Evolutionary conservation across 2,797 vertebrate species (phyloP).

Genomic region (Silurus lanzhouensis): DNA sequence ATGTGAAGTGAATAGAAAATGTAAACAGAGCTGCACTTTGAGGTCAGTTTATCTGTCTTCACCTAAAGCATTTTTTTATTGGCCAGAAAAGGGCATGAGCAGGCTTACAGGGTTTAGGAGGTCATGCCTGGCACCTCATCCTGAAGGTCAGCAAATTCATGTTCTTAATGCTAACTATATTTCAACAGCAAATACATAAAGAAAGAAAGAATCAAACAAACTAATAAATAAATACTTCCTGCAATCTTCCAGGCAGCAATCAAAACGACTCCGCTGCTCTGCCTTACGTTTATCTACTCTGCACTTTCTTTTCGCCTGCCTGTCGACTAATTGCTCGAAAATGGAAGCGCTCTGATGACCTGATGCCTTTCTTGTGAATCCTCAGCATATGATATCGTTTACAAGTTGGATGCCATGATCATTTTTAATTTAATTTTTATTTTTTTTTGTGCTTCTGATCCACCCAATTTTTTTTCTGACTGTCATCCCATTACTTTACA

Average conservation of each 20-base stretch:
- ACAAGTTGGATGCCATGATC: conserved; percentile 59
- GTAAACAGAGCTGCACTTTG: conserved; percentile 44
- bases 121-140: conserved; percentile 31
- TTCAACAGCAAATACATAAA: conserved; percentile 33
- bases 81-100: conserved; percentile 42
- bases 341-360: conserved; percentile 66
- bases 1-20: conserved; percentile 28
- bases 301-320: conserved; percentile 52
- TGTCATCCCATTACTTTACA: conserved; percentile 54
- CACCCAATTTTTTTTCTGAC: conserved; percentile 45
- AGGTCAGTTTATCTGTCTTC: not conserved
- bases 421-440: no score
- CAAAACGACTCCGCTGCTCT: conserved; percentile 51
- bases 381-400: conserved; percentile 66
- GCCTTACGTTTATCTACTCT: conserved; percentile 50
- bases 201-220: not conserved
- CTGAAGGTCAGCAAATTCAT: conserved; percentile 54
- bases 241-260: conserved; percentile 50
- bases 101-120: conserved; percentile 17
- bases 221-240: conserved; percentile 11
- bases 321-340: conserved; percentile 67
- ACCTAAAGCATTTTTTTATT: conserved; percentile 42
- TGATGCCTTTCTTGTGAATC: conserved; percentile 55
- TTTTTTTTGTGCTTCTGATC: conserved; percentile 55
- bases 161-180: conserved; percentile 53